Base-by-base conservation (phyloP, 35 echinoderm and acorn worm genomes). In the Lytechinus pictus region DNA sequence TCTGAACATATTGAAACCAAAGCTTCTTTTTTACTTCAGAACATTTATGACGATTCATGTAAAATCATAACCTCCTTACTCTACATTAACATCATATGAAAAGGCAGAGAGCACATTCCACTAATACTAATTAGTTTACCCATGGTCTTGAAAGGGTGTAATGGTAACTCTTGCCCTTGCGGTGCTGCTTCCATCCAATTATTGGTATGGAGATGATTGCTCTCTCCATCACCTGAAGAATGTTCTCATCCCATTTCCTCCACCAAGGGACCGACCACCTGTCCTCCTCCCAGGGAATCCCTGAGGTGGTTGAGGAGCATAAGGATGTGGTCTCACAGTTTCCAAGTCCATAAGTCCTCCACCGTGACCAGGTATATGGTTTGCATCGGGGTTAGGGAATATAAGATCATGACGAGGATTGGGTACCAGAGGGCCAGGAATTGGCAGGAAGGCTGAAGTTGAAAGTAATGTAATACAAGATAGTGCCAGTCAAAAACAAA, bases 381-480 rank as follows among this genome's bases (percentile, higher is more conserved):
- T 55, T 9, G 91, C 60, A 94, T 97, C 95, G 0, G 97, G 95
- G 52, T 94, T 93, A 29, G 91, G 96, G 92, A 97, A 97, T 5
- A 97, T 95, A 55, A 96, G 97, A 91, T 95, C 95, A 55, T 94
- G 91, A 86, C 95, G 60, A 56, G 97, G 92, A 14, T 94, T 86
- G 33, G 96, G 93, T 60, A 96, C 94, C 4, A 92, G 53, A 16
- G 93, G 96, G 13, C 72, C 87, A 12, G 86, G 94, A 21, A 27
- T 95, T 8, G 94, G 94, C 72, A 10, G 94, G 13, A 57, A 93
- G 55, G 14, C 24, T 87, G 71, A 12, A 90, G 66, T 79, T 1
- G 19, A 16, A n/a, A 24, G 4, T 24, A 24, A n/a, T 79, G 66
- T 12, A 79, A 79, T 16, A n/a, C 19, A 79, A 79, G n/a, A 79